These are phyloP conservation scores for Sylvia atricapilla DNA, from an alignment of 2,113 vertebrate species.

Conservation along the genomic window DNA sequence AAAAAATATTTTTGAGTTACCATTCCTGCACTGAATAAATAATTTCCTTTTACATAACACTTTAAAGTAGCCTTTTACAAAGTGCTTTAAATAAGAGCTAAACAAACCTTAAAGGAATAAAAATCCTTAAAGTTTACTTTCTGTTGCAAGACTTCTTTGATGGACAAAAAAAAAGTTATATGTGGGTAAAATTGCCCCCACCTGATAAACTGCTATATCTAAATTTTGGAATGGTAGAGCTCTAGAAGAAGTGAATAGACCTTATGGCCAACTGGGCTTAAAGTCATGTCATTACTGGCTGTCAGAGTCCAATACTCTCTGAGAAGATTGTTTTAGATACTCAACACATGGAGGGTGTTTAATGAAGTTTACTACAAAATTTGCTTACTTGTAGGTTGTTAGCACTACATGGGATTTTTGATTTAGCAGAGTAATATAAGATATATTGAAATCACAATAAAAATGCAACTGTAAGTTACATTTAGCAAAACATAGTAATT, in stretches of 20 bases:
- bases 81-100: neutral
- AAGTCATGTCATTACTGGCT: neutral
- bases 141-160: neutral
- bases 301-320: neutral
- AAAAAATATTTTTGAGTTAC: neutral
- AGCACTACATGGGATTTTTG: neutral
- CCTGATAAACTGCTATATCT: neutral
- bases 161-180: neutral
- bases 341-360: neutral
- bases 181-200: neutral
- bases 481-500: neutral
- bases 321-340: neutral
- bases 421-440: neutral
- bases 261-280: neutral
- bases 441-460: neutral
- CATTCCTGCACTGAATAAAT: neutral
- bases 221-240: neutral
- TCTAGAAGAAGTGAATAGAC: neutral
- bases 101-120: neutral
- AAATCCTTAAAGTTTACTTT: neutral
- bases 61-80: neutral
- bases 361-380: neutral
- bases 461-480: neutral
- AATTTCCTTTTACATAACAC: neutral
- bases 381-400: neutral